Percentiles rank a stretch among this genome's conserved stretches.
Conservation (phyloP, 2,797 vertebrate species). For the Dendrocincla fuliginosa region DNA sequence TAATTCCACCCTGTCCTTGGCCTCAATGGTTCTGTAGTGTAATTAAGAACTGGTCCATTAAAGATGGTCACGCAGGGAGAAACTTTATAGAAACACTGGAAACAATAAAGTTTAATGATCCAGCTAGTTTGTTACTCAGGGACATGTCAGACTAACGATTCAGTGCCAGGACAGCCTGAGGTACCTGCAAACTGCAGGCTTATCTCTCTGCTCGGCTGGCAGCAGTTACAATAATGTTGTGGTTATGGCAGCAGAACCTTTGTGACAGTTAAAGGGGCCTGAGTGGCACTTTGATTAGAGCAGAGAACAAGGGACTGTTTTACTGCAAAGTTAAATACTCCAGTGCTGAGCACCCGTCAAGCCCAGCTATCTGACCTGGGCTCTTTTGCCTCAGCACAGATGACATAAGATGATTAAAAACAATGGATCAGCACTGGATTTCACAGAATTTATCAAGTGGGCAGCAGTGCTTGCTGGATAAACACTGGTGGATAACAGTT, state of each 20-base stretch:
- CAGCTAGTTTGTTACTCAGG: not conserved
- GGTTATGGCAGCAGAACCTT: not conserved
- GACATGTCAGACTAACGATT: accelerated
- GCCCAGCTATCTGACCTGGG: not conserved
- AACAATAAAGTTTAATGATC: not conserved
- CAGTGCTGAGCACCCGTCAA: not conserved
- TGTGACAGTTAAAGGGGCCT: accelerated
- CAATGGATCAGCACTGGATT: not conserved
- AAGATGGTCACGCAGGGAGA: not conserved
- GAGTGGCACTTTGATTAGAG: not conserved
- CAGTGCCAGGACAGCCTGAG: not conserved
- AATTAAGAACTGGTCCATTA: not conserved
- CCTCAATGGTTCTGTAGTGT: not conserved
- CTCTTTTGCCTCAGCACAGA: not conserved
- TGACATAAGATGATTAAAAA: not conserved
- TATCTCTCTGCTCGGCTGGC: not conserved
- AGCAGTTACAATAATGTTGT: not conserved
- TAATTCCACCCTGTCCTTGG: not conserved
- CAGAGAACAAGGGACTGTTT: not conserved
- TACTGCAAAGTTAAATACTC: not conserved
- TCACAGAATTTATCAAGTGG: not conserved
- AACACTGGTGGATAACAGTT: not conserved
- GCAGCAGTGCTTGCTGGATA: not conserved
- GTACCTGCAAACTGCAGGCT: not conserved
- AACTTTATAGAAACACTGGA: not conserved